Conservation (phyloP, 1,140 invertebrate genomes). For the Cheumatopsyche charites region DNA sequence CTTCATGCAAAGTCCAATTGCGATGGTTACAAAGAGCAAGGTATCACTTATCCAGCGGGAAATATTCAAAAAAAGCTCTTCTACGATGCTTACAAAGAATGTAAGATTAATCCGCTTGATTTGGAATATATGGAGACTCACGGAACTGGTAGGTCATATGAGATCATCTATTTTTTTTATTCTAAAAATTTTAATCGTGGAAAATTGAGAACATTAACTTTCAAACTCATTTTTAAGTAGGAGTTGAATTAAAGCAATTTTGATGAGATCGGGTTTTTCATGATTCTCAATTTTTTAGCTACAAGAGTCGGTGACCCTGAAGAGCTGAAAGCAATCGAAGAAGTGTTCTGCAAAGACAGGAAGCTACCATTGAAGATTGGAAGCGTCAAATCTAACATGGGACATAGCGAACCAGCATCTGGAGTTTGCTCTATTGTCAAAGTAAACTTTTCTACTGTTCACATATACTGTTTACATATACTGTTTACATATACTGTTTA, state of each 20-base stretch:
- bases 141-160: constrained; percentile 85
- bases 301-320: constrained; percentile 85
- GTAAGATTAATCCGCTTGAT: constrained; percentile 70
- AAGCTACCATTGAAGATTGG: constrained; percentile 79
- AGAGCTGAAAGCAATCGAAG: constrained; percentile 85
- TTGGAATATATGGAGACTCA: constrained; percentile 91
- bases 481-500: too few relatives aligned
- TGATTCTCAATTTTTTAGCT: too few relatives aligned
- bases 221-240: too few relatives aligned
- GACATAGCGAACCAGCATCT: constrained; percentile 90
- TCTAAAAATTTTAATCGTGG: too few relatives aligned
- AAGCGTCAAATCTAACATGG: constrained; percentile 92
- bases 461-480: too few relatives aligned
- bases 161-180: too few relatives aligned
- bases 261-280: too few relatives aligned
- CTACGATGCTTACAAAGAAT: constrained; percentile 84
- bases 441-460: too few relatives aligned
- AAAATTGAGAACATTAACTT: too few relatives aligned
- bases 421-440: constrained; percentile 86
- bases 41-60: constrained; percentile 91
- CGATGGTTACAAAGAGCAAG: constrained; percentile 88
- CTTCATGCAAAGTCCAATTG: constrained; percentile 74
- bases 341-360: constrained; percentile 74
- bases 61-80: constrained; percentile 80
- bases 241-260: too few relatives aligned